Evolutionary conservation across 2,113 vertebrate species (phyloP).

Genomic region (Mola mola): DNA sequence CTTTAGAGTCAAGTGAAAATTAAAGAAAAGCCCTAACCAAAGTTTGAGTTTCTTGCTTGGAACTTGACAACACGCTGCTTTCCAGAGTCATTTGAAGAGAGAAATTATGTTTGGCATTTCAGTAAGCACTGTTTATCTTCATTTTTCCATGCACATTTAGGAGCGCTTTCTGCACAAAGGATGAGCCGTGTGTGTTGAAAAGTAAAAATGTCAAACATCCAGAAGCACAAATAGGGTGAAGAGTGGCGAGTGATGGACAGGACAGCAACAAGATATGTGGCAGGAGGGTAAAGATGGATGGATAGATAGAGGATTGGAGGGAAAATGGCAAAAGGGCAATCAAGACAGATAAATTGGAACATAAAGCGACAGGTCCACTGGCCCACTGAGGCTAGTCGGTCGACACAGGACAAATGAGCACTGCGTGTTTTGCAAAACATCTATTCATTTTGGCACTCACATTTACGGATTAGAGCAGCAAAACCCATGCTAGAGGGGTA

Average conservation of each 20-base stretch:
- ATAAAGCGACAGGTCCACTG: constrained; percentile 14
- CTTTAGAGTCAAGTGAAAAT: too few relatives aligned
- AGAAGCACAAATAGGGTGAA: neutral
- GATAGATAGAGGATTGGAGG: constrained; percentile 16
- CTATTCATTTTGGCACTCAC: too few relatives aligned
- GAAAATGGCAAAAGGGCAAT: constrained; percentile 28
- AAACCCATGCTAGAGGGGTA: too few relatives aligned
- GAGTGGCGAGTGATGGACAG: constrained; percentile 24
- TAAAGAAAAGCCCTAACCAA: too few relatives aligned
- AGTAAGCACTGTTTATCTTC: constrained; percentile 46
- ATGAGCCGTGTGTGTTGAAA: constrained; percentile 7
- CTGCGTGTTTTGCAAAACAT: too few relatives aligned
- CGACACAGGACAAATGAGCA: too few relatives aligned
- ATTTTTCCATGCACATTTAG: constrained; percentile 3
- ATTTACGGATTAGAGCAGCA: too few relatives aligned
- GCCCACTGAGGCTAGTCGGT: too few relatives aligned
- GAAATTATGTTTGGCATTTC: constrained; percentile 65
- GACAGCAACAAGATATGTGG: constrained; percentile 13
- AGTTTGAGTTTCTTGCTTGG: too few relatives aligned
- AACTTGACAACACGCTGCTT: constrained; percentile 20
- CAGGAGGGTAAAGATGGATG: constrained; percentile 29
- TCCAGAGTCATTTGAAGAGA: constrained; percentile 29
- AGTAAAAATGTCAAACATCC: constrained; percentile 51
- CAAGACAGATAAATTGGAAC: constrained; percentile 30
- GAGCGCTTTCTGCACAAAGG: too few relatives aligned